Conservation (phyloP, 1,140 invertebrate genomes). For the Drosophila kurseongensis region DNA sequence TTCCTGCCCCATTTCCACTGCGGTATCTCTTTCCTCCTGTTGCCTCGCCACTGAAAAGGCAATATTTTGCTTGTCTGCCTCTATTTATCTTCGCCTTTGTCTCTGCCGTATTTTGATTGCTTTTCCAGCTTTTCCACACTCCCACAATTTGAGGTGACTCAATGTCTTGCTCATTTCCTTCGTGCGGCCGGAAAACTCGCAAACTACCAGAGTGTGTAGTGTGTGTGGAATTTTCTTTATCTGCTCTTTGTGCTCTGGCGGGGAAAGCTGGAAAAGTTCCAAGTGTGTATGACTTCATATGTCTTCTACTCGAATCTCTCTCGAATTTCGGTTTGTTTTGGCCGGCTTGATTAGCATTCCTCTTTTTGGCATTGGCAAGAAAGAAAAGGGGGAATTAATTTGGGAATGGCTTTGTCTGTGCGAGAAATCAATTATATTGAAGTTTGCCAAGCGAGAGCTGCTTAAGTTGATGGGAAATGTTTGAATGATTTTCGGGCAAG, state of each 20-base stretch:
- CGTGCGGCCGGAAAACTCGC: slow-evolving; percentile 58
- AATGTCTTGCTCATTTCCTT: slow-evolving; percentile 82
- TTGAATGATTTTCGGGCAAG: slow-evolving; percentile 11
- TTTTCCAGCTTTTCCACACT: slow-evolving; percentile 73
- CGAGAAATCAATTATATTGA: slow-evolving; percentile 50
- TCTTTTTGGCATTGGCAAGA: neutral
- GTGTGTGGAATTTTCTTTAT: slow-evolving; percentile 29
- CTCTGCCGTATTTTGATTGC: slow-evolving; percentile 74
- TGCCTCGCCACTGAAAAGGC: slow-evolving; percentile 61
- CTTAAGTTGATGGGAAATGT: slow-evolving; percentile 24
- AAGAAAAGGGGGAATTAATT: slow-evolving; percentile 22
- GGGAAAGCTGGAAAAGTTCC: slow-evolving; percentile 41
- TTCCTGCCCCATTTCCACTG: slow-evolving; percentile 16
- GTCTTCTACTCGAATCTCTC: slow-evolving; percentile 14
- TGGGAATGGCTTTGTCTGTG: slow-evolving; percentile 37
- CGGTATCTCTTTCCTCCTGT: slow-evolving; percentile 12
- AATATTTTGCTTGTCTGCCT: slow-evolving; percentile 82
- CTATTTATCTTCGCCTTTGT: slow-evolving; percentile 78
- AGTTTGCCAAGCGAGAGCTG: slow-evolving; percentile 24
- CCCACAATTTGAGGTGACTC: slow-evolving; percentile 66
- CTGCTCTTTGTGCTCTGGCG: slow-evolving; percentile 16
- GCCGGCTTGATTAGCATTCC: slow-evolving; percentile 39
- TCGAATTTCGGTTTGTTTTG: slow-evolving; percentile 20
- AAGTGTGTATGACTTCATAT: slow-evolving; percentile 43
- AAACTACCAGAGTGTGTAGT: slow-evolving; percentile 47